Conservation (phyloP, 2,888 invertebrate genomes). For the Priocnemis perturbator region DNA sequence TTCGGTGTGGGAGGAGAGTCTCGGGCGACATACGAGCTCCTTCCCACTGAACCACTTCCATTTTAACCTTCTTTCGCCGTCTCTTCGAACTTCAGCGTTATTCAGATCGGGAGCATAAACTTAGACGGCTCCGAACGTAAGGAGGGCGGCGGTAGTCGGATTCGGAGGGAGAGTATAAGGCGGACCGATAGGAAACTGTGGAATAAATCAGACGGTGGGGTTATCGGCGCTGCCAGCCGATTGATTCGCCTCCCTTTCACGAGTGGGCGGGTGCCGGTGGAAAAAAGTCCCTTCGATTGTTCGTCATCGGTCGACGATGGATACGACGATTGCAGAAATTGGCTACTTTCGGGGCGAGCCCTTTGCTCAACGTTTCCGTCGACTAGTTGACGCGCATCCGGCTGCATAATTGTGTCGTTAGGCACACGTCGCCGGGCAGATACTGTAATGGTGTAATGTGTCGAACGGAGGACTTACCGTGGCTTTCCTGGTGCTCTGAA, state of each 20-base stretch:
- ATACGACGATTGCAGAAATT: constrained; percentile 17
- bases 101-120: constrained; percentile 17
- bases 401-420: no score
- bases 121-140: background rate
- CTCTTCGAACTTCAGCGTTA: constrained; percentile 18
- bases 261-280: no score
- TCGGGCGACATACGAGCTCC: no score
- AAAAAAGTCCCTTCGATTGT: constrained; percentile 37
- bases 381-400: no score
- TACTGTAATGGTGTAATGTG: no score
- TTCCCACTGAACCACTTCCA: constrained; percentile 11
- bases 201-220: constrained; percentile 45
- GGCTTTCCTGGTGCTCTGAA: no score
- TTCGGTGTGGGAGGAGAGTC: no score
- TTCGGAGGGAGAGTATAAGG: background rate
- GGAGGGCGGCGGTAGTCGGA: background rate
- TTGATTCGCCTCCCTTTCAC: constrained; percentile 37
- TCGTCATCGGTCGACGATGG: constrained; percentile 27
- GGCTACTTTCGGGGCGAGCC: constrained; percentile 4
- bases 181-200: constrained; percentile 1
- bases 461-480: no score
- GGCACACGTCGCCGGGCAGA: no score
- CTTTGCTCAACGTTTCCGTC: no score
- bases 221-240: constrained; percentile 47
- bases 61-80: constrained; percentile 22